Evolutionary conservation across 1,140 invertebrate species (phyloP).

Genomic region (Pectinophora gossypiella): DNA sequence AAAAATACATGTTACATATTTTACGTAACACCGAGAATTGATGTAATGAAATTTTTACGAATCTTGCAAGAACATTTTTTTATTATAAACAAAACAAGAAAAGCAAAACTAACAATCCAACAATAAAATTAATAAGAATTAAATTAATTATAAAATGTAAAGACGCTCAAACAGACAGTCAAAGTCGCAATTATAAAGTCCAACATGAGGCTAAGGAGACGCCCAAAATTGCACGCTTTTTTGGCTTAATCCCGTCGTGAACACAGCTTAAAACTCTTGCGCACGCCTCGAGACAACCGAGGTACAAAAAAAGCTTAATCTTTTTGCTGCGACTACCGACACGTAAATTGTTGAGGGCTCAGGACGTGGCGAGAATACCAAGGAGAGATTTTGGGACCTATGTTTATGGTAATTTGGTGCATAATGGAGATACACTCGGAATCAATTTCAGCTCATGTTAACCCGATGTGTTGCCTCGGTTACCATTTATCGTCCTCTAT

Average conservation of each 20-base stretch:
- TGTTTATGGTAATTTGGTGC: constrained; percentile 18
- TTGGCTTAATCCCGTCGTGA: background rate
- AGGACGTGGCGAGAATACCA: constrained; percentile 11
- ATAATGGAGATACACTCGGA: constrained; percentile 16
- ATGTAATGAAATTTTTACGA: no score
- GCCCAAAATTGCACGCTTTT: background rate
- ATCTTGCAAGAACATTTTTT: no score
- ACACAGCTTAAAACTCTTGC: background rate
- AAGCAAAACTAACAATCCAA: no score
- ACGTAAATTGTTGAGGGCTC: constrained; percentile 24
- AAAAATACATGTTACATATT: no score
- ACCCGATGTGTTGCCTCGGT: constrained; percentile 15
- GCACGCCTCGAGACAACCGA: background rate
- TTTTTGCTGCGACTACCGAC: constrained; percentile 33
- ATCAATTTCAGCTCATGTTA: constrained; percentile 14
- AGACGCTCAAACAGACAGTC: no score
- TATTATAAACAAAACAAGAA: no score
- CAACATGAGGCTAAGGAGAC: no score
- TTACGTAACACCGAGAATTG: no score
- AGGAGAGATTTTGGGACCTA: constrained; percentile 17
- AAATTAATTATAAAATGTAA: no score
- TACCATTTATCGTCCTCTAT: background rate
- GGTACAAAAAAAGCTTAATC: constrained; percentile 26
- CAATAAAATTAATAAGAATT: no score
- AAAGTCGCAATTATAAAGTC: no score